A percentile compares a stretch with the other conserved stretches of the same genome.
Conservation (phyloP, 2,113 vertebrate genomes). For the Tachuris rubrigastra region DNA sequence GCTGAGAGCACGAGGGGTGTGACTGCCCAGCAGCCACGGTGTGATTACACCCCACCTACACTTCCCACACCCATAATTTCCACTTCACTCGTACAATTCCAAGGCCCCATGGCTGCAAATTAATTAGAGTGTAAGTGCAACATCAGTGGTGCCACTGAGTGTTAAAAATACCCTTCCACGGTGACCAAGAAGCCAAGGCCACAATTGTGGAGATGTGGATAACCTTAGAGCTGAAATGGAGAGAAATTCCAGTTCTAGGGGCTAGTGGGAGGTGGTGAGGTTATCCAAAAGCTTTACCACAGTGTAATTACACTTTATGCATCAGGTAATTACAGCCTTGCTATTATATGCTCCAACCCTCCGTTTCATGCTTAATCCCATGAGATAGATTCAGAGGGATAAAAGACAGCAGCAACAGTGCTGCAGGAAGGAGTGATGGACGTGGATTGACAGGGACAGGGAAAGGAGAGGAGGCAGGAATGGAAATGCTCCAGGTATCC, state of each 20-base stretch:
- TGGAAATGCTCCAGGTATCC: neutral
- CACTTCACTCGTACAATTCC: neutral
- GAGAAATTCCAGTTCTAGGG: neutral
- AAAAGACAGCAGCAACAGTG: neutral
- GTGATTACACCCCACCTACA: neutral
- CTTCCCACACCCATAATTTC: constrained; percentile 31
- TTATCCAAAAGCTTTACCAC: neutral
- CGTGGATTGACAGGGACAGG: neutral
- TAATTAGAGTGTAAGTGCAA: neutral
- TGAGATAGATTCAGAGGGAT: neutral
- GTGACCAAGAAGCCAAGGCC: neutral
- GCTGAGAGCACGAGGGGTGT: neutral
- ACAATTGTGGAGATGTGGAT: neutral
- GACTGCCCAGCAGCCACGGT: neutral
- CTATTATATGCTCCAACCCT: neutral
- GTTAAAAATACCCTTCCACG: neutral
- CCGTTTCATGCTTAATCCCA: neutral
- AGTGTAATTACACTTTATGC: neutral
- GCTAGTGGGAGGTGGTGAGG: neutral
- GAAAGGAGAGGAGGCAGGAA: neutral
- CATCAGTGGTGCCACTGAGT: neutral
- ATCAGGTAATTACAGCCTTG: constrained; percentile 26
- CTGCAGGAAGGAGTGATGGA: neutral
- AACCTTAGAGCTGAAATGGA: neutral
- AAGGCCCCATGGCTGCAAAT: neutral